These are phyloP conservation scores for Ahaetulla prasina DNA, from an alignment of 2,113 vertebrate genomes.

Conservation along the genomic window DNA sequence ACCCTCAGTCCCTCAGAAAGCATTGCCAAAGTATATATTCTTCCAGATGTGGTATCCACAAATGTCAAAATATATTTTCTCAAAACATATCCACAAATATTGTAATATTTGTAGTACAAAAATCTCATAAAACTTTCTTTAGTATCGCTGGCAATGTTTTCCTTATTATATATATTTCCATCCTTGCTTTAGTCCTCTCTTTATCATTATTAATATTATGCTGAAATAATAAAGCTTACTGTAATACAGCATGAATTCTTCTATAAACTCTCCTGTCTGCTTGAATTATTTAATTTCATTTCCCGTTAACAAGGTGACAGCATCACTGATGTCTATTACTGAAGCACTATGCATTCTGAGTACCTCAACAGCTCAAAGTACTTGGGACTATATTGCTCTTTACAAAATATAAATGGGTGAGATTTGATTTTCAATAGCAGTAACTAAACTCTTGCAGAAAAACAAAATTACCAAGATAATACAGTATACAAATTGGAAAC, in stretches of 20 bases:
- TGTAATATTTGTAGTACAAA: not conserved
- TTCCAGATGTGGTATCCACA: conserved; percentile 41
- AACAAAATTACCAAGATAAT: conserved; percentile 7
- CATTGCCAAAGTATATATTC: not conserved
- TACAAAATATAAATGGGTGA: not conserved
- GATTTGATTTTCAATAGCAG: conserved; percentile 15
- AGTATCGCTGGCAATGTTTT: conserved; percentile 8
- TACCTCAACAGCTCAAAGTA: not conserved
- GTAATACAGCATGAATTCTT: not conserved
- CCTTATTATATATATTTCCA: not conserved
- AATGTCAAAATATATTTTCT: conserved; percentile 19
- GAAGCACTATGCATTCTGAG: not conserved
- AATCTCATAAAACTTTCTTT: conserved; percentile 18
- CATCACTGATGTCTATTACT: not conserved
- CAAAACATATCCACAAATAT: conserved; percentile 44
- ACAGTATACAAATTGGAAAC: conserved; percentile 2
- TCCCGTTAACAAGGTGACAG: not conserved
- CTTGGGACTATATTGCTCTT: not conserved
- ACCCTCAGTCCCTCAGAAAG: not conserved
- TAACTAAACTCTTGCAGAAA: not conserved
- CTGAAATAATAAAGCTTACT: not conserved
- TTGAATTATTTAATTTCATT: conserved; percentile 15
- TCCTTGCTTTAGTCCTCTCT: not conserved
- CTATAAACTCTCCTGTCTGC: not conserved
- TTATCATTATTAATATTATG: not conserved